Evolutionary conservation across 2,888 invertebrate species (phyloP).

Genomic region (Sthenelais limicola): DNA sequence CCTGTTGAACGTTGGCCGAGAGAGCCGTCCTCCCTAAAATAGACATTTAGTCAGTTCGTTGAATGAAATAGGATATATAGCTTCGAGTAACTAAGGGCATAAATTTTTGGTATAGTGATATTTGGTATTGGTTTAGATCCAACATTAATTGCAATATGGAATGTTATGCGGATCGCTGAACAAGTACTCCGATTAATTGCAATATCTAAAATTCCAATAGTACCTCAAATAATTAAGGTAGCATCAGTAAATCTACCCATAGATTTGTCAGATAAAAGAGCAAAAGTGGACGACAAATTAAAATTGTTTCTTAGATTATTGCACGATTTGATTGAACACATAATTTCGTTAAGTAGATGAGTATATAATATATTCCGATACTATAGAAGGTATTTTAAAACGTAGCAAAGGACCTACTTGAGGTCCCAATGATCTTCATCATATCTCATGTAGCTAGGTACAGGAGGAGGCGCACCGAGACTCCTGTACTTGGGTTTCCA

Average conservation of each 20-base stretch:
- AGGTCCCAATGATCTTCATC: slow-evolving; percentile 63
- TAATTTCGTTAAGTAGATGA: neutral
- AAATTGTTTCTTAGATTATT: neutral
- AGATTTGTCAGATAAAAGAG: too few species aligned
- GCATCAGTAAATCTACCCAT: too few species aligned
- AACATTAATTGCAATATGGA: too few species aligned
- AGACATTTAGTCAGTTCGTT: too few species aligned
- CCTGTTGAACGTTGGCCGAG: slow-evolving; percentile 59
- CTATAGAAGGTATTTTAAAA: neutral
- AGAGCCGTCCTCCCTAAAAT: neutral
- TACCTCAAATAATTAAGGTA: too few species aligned
- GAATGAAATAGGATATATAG: too few species aligned
- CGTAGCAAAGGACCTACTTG: slow-evolving; percentile 42
- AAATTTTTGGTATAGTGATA: too few species aligned
- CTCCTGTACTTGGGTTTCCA: slow-evolving; percentile 68
- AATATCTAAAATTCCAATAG: too few species aligned
- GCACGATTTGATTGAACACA: neutral
- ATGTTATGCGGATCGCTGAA: too few species aligned
- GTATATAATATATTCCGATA: neutral
- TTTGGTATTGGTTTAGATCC: too few species aligned
- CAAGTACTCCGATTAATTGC: too few species aligned
- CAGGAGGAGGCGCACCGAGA: slow-evolving; percentile 65
- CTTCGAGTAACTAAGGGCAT: too few species aligned
- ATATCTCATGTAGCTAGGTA: slow-evolving; percentile 63
- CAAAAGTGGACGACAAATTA: neutral